phyloP scores from a whole-genome alignment of 2,888 invertebrate species.

The Lithophane ornitopus region DNA sequence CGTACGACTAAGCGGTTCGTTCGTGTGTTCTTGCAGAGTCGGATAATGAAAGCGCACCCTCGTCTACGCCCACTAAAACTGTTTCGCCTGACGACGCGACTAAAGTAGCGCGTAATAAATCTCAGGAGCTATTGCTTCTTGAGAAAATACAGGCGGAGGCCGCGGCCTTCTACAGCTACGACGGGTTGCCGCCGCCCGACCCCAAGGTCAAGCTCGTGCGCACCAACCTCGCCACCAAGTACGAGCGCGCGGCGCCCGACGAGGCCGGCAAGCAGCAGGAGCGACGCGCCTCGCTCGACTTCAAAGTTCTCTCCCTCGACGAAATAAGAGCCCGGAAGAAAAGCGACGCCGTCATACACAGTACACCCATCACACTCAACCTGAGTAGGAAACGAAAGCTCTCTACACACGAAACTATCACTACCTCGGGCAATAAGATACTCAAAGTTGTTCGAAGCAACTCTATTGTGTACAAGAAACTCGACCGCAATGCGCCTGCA shows the following conservation, averaged over 20 bases:
- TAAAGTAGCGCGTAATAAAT: slow-evolving; percentile 88
- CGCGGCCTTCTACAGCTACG: slow-evolving; percentile 93
- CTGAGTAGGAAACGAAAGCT: slow-evolving; percentile 83
- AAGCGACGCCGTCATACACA: slow-evolving; percentile 72
- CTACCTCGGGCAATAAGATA: slow-evolving; percentile 85
- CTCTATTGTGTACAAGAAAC: slow-evolving; percentile 86
- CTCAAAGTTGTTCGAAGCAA: slow-evolving; percentile 87
- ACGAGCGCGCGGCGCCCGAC: slow-evolving; percentile 88
- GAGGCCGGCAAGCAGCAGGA: slow-evolving; percentile 82
- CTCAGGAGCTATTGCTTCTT: slow-evolving; percentile 92
- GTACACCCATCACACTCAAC: slow-evolving; percentile 81
- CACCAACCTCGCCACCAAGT: slow-evolving; percentile 80
- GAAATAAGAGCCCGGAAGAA: slow-evolving; percentile 87
- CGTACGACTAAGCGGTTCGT: slow-evolving; percentile 80
- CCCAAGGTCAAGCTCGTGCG: slow-evolving; percentile 76
- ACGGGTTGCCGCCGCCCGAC: slow-evolving; percentile 77
- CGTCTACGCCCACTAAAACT: slow-evolving; percentile 90
- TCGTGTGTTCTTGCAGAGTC: slow-evolving; percentile 94
- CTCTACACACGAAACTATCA: slow-evolving; percentile 84
- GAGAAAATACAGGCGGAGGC: slow-evolving; percentile 93
- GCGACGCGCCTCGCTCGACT: slow-evolving; percentile 79
- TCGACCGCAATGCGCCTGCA: slow-evolving; percentile 75
- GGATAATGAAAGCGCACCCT: slow-evolving; percentile 93
- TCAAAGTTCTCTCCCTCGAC: slow-evolving; percentile 88
- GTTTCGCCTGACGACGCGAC: slow-evolving; percentile 80